Evolutionary conservation across 1,140 invertebrate genomes (phyloP).

Genomic region (Galleria mellonella): DNA sequence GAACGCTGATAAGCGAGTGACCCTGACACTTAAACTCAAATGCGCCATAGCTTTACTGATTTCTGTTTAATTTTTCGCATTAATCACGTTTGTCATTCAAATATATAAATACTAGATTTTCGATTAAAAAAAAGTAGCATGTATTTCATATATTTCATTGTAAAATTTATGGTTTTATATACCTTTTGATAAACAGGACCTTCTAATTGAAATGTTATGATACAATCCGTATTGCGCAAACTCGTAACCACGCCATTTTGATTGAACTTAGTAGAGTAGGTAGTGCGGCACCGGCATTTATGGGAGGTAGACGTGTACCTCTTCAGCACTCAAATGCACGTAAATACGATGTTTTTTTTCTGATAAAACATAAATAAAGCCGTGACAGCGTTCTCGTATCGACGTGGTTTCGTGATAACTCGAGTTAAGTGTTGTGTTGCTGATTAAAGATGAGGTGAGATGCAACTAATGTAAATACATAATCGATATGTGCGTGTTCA

Average conservation of each 20-base stretch:
- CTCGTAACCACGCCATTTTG: conserved; percentile 38
- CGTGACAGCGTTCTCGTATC: conserved; percentile 12
- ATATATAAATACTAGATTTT: too few species aligned
- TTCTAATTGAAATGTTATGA: conserved; percentile 10
- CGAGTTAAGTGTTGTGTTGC: conserved; percentile 2
- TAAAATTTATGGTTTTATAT: too few species aligned
- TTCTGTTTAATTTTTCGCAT: too few species aligned
- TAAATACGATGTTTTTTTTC: conserved; percentile 51
- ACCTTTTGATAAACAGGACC: too few species aligned
- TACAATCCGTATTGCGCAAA: conserved; percentile 42
- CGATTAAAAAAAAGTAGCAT: too few species aligned
- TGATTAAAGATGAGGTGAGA: conserved; percentile 1
- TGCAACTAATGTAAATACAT: background rate
- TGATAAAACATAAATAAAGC: conserved; percentile 15
- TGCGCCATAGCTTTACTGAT: too few species aligned
- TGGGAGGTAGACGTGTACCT: conserved; percentile 16
- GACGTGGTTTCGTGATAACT: conserved; percentile 14
- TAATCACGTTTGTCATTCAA: too few species aligned
- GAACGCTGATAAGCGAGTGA: too few species aligned
- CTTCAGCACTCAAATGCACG: conserved; percentile 27
- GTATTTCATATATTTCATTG: too few species aligned
- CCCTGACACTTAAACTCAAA: too few species aligned
- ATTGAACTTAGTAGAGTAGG: conserved; percentile 6
- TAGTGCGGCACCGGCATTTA: conserved; percentile 35
- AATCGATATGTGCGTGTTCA: background rate